phyloP scores from a whole-genome alignment of 2,797 vertebrate genomes.

The Pangasius sanitwongsei region DNA sequence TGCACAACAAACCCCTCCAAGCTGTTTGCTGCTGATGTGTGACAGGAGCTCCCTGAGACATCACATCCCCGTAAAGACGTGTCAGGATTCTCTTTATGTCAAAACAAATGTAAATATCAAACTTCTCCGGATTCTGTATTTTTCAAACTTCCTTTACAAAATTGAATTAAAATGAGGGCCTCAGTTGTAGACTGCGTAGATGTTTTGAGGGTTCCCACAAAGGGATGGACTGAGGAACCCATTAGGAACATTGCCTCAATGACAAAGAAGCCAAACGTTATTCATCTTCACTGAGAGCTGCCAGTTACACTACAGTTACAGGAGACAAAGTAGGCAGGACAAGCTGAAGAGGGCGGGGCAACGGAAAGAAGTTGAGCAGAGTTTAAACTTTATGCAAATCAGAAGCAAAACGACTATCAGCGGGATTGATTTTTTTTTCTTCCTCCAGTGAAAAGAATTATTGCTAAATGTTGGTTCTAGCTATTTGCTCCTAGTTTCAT shows the following conservation, averaged over 20 bases:
- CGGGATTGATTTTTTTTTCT: background rate
- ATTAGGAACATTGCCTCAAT: background rate
- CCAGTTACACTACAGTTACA: background rate
- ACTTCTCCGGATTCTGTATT: background rate
- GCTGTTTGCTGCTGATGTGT: constrained; percentile 8
- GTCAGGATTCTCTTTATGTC: background rate
- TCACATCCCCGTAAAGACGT: background rate
- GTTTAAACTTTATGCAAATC: background rate
- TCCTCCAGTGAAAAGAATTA: background rate
- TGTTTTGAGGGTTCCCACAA: background rate
- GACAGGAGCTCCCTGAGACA: background rate
- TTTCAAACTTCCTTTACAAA: background rate
- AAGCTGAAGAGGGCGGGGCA: background rate
- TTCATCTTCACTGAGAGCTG: background rate
- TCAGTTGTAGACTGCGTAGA: background rate
- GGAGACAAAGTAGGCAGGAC: background rate
- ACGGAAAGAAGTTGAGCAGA: background rate
- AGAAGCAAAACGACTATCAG: background rate
- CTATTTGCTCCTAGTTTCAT: background rate
- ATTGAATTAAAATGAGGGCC: background rate
- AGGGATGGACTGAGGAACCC: background rate
- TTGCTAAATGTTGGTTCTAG: background rate
- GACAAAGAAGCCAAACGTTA: background rate
- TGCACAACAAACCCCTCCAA: background rate
- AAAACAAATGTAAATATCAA: background rate